phyloP scores from a whole-genome alignment of 2,888 invertebrate genomes.

The Caenorhabditis sinica region DNA sequence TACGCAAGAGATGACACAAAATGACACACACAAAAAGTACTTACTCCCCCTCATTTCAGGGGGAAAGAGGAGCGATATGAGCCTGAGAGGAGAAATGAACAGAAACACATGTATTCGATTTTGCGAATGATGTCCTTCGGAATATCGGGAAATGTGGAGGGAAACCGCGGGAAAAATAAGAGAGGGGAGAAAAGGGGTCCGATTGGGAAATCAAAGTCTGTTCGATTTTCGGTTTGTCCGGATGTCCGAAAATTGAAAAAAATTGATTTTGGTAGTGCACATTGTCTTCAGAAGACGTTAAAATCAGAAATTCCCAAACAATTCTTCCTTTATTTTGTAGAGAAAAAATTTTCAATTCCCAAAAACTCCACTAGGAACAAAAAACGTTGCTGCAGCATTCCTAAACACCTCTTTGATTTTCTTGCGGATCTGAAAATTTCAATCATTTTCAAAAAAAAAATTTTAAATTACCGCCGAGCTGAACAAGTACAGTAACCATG shows the following conservation, averaged over 20 bases:
- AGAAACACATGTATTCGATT: constrained; percentile 53
- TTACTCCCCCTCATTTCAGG: constrained; percentile 55
- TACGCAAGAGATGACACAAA: neutral
- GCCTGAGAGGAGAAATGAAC: constrained; percentile 34
- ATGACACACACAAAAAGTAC: constrained; percentile 43
- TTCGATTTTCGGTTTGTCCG: neutral
- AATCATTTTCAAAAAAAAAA: neutral
- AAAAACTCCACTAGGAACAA: too few relatives aligned
- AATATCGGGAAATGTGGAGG: neutral
- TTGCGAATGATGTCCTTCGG: constrained; percentile 8
- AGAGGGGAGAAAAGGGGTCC: neutral
- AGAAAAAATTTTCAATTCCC: too few relatives aligned
- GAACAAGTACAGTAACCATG: constrained; percentile 2
- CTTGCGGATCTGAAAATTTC: neutral
- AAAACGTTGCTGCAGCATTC: too few relatives aligned
- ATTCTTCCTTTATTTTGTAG: too few relatives aligned
- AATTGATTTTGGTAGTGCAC: too few relatives aligned
- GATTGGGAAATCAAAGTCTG: neutral
- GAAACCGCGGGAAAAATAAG: neutral
- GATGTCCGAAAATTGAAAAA: neutral
- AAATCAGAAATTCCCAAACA: too few relatives aligned
- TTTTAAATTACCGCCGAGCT: neutral
- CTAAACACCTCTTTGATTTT: neutral
- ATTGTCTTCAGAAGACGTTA: too few relatives aligned
- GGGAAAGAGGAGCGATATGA: constrained; percentile 2